Evolutionary conservation across 1,140 invertebrate species (phyloP), one percentile per base, ranked within the genome.

Genomic region (Harlomillsia oculata): DNA sequence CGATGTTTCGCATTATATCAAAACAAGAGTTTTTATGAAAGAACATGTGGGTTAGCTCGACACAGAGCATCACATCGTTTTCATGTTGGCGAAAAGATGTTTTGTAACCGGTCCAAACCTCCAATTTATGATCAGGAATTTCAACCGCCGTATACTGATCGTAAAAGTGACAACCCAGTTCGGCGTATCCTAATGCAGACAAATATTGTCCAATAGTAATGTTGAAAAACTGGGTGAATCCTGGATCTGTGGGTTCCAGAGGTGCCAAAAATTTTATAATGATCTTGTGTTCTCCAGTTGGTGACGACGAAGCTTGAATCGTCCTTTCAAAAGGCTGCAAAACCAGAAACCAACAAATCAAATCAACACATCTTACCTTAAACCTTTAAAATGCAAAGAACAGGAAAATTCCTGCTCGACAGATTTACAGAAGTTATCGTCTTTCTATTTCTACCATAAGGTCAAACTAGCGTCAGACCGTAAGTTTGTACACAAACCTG

Each of bases 71-170:
- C 2, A 90, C 76, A 13, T 77, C 68, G 0, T 72, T 67, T 68
- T 91, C 87, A 67, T 87, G 81, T 63, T 89, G 84, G 13, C 85
- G 75, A 39, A 91, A 88, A 0, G 82, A 80, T 0, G 86, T 88
- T 16, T 81, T 63, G 68, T 70, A 87, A 0, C 86, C 86, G 1
- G 85, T 85, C 85, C 85, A 88, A 0, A 82, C 34, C 66, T 81
- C 76, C 20, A 89, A 69, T 60, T 77, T 73, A 37, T 68, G 72
- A 64, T 78, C 61, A 61, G 67, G 41, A 3, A 78, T 55, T 65
- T 59, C 16, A 71, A 66, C 71, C 71, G 51, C 57, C 77, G 37
- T 16, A 4, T 63, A 52, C 1, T 81, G 75, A 72, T 90, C 87
- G 67, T 79, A 94, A 64, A 82, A 91, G 69, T 93, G 82, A 21